phyloP scores from a whole-genome alignment of 2,888 invertebrate species.

The Fragum whitleyi region DNA sequence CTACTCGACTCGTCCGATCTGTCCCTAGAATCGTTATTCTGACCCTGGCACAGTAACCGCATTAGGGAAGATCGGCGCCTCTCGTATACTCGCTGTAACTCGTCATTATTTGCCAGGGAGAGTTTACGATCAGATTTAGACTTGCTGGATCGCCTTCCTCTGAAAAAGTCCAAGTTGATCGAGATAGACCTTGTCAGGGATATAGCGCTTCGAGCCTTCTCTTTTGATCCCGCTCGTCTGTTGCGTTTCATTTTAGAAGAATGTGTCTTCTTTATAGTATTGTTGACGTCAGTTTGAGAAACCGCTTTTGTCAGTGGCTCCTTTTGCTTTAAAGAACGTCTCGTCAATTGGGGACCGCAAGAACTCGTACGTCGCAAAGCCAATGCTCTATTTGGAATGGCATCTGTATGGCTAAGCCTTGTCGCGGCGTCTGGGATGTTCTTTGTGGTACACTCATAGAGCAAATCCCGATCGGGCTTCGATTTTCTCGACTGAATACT shows the following conservation, averaged over 20 bases:
- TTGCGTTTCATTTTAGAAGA: not conserved
- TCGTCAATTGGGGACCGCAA: conserved; percentile 18
- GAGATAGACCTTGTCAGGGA: conserved; percentile 43
- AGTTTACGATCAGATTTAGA: conserved; percentile 22
- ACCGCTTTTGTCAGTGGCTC: conserved; percentile 25
- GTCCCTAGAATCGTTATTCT: not conserved
- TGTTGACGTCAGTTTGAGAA: conserved; percentile 37
- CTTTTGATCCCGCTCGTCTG: conserved; percentile 29
- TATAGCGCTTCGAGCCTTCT: conserved; percentile 23
- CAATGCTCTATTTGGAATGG: not conserved
- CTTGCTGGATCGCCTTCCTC: conserved; percentile 6
- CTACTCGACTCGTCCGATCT: not conserved
- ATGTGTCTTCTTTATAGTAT: not conserved
- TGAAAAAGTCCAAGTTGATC: conserved; percentile 32
- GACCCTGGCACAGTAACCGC: conserved; percentile 18
- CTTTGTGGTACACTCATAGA: not conserved
- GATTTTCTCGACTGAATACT: not conserved
- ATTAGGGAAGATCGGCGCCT: conserved; percentile 41
- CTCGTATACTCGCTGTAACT: conserved; percentile 23
- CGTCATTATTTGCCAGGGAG: conserved; percentile 37
- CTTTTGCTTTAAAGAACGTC: not conserved
- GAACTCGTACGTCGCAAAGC: conserved; percentile 39
- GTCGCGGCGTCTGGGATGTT: not conserved
- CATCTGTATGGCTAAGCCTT: not conserved
- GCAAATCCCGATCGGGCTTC: not conserved